A percentile compares a stretch with the other conserved stretches of the same genome.
Conservation (phyloP, 2,113 vertebrate genomes). For the Ptilorrhoa leucosticta region DNA sequence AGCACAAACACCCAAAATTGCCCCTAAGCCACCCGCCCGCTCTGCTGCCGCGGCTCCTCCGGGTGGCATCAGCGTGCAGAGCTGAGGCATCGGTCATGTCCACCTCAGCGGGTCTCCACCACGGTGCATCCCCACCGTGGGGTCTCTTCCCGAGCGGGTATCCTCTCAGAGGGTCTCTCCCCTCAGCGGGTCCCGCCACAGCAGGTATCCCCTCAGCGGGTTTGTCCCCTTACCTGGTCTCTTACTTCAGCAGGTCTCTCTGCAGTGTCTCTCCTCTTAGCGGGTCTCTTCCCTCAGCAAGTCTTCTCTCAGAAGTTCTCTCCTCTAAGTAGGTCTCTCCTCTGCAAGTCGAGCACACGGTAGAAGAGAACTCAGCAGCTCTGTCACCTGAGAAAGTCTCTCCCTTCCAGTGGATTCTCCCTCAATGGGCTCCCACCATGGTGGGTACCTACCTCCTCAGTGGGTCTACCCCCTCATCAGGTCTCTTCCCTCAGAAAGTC, state of each 20-base stretch:
- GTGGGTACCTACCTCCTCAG: not conserved
- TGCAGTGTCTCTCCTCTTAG: not conserved
- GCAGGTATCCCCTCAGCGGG: not conserved
- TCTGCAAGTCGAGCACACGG: not conserved
- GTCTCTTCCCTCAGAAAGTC: not conserved
- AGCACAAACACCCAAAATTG: not conserved
- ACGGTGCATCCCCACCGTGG: not conserved
- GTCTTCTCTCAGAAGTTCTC: not conserved
- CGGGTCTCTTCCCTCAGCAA: fast-evolving
- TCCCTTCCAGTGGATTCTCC: not conserved
- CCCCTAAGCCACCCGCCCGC: not conserved
- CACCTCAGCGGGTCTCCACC: not conserved
- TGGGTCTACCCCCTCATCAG: not conserved
- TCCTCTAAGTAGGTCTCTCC: not conserved
- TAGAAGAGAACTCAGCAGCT: not conserved
- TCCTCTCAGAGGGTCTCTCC: not conserved
- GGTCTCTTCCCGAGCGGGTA: not conserved
- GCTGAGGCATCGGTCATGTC: not conserved
- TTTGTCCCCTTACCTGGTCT: not conserved
- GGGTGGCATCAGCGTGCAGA: not conserved
- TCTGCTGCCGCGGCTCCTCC: not conserved
- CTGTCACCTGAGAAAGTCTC: not conserved
- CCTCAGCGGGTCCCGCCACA: not conserved
- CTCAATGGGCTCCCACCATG: fast-evolving
- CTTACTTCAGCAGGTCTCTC: not conserved